Evolutionary conservation across 2,888 invertebrate genomes (phyloP).

Genomic region (Ecdyonurus torrentis): DNA sequence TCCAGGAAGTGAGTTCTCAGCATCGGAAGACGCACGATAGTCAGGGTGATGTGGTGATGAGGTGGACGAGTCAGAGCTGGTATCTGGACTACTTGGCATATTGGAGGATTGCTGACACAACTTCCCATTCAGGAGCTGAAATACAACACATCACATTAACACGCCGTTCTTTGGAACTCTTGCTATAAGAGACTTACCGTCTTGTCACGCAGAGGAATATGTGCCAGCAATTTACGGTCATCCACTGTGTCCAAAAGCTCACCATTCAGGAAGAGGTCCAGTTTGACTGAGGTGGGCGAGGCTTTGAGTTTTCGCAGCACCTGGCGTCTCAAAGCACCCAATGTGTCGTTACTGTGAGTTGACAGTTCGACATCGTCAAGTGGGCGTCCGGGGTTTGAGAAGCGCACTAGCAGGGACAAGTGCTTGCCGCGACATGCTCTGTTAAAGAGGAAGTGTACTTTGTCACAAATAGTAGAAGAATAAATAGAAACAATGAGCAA

Average conservation of each 20-base stretch:
- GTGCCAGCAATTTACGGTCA: slow-evolving; percentile 71
- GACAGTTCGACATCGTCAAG: slow-evolving; percentile 83
- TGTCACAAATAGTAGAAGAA: too few relatives aligned
- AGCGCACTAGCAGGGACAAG: slow-evolving; percentile 67
- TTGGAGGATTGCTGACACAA: slow-evolving; percentile 53
- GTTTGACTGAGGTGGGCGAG: slow-evolving; percentile 56
- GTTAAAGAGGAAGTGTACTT: too few relatives aligned
- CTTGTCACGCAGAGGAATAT: slow-evolving; percentile 75
- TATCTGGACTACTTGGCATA: slow-evolving; percentile 69
- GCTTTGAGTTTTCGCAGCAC: slow-evolving; percentile 46
- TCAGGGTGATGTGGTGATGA: slow-evolving; percentile 80
- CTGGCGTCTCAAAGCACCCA: slow-evolving; percentile 66
- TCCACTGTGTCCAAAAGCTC: slow-evolving; percentile 75
- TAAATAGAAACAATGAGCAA: too few relatives aligned
- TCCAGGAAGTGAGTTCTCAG: slow-evolving; percentile 79
- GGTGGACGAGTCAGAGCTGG: slow-evolving; percentile 87
- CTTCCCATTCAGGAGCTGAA: slow-evolving; percentile 55
- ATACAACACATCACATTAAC: slow-evolving; percentile 11
- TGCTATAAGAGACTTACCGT: slow-evolving; percentile 48
- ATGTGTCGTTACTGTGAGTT: slow-evolving; percentile 88
- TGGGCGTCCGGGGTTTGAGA: slow-evolving; percentile 66
- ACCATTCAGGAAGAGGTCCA: slow-evolving; percentile 79
- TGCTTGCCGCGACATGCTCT: slow-evolving; percentile 85
- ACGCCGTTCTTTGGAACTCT: too few relatives aligned
- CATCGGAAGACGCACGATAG: slow-evolving; percentile 61